Base-by-base conservation (phyloP, 2,888 invertebrate species). In the Eumerus sabulonum region DNA sequence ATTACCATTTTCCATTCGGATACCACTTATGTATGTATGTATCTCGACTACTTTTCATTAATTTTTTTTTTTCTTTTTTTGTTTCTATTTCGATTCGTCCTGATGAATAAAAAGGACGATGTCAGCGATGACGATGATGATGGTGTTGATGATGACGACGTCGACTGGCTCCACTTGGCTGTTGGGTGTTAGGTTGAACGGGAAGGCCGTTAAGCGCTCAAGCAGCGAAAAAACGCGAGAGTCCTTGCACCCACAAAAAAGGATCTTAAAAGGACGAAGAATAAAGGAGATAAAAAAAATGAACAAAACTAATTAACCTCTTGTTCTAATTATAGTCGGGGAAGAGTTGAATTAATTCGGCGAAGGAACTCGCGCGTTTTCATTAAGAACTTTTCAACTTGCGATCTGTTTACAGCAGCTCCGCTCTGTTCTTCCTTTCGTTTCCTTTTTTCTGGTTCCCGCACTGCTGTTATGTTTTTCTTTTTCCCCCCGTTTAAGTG, bases 281-380 rank as follows among this genome's bases (percentile, higher is more conserved):
- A 27, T 7, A 27, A 4, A 27, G 7, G 7, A 27, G 7, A 4
- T 27, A 27, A 4, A 27, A 27, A 27, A 27, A 27, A 27, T n/a
- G 47, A 53, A 63, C 47, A 79, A 79, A 79, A 79, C 79, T 79
- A 79, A 79, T 79, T 79, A 79, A 79, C 79, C 79, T 79, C 74
- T 68, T 70, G 59, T 74, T 64, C 68, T 79, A 79, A 79, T 79
- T 79, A 74, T 64, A 38, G 59, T 50, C 68, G 16, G n/a, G 54
- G 51, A 60, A 18, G 53, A 40, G n/a, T 14, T 54, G 68, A 68
- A 64, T 74, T 79, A 60, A 68, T 79, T 74, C 68, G 54, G 63
- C 48, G 51, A 62, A 66, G 74, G 60, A 48, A 63, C 68, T 70
- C 57, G 68, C 74, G 68, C 50, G 59, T 79, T 74, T 74, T 70